A percentile compares a stretch with the other conserved stretches of the same genome.
Evolutionary conservation across 2,113 vertebrate genomes (phyloP).

Genomic region (Meleagris gallopavo): DNA sequence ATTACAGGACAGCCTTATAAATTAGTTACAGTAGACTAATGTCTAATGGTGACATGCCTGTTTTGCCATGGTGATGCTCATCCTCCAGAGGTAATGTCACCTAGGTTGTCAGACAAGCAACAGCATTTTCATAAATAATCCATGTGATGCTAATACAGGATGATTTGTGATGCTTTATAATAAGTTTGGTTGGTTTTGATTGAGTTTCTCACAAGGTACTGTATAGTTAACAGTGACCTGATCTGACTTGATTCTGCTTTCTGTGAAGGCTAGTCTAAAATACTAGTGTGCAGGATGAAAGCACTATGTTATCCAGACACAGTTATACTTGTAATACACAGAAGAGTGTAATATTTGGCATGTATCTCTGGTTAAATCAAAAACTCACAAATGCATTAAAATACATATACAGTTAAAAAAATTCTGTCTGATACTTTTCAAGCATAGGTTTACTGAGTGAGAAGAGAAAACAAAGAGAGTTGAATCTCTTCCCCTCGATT

Average conservation of each 20-base stretch:
- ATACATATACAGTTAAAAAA: background rate
- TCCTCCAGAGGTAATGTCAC: slow-evolving; percentile 77
- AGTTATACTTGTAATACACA: background rate
- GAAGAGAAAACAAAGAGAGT: slow-evolving; percentile 26
- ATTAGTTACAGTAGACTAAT: slow-evolving; percentile 77
- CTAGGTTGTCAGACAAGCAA: slow-evolving; percentile 76
- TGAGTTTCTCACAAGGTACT: slow-evolving; percentile 52
- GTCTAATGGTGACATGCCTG: slow-evolving; percentile 75
- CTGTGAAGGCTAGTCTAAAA: slow-evolving; percentile 20
- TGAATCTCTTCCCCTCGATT: background rate
- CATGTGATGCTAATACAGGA: slow-evolving; percentile 74
- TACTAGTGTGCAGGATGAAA: background rate
- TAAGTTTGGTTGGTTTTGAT: slow-evolving; percentile 67
- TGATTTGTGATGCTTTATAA: slow-evolving; percentile 71
- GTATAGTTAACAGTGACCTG: slow-evolving; percentile 34
- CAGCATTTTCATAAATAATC: slow-evolving; percentile 78
- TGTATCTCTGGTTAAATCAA: slow-evolving; percentile 4
- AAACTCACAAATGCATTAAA: slow-evolving; percentile 18
- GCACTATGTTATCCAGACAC: background rate
- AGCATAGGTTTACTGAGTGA: background rate
- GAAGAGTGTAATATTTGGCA: background rate
- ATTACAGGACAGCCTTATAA: slow-evolving; percentile 77
- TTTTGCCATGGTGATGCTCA: slow-evolving; percentile 76
- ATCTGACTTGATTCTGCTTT: slow-evolving; percentile 12
- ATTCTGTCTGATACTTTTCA: background rate